Percentiles rank a stretch among this genome's conserved stretches.
phyloP scores from a whole-genome alignment of 2,888 invertebrate species.

The Lasioglossum vierecki region DNA sequence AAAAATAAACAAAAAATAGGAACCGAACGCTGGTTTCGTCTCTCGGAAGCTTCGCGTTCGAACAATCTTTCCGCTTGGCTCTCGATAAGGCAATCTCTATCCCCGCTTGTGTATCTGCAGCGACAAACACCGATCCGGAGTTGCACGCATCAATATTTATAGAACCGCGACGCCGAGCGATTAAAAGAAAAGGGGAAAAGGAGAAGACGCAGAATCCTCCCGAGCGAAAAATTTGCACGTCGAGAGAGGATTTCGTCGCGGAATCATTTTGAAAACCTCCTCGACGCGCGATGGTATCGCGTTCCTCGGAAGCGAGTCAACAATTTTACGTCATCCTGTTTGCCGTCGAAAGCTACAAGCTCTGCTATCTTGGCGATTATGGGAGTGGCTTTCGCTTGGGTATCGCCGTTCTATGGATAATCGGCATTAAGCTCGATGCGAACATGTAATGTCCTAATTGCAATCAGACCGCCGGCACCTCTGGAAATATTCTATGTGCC shows the following conservation, averaged over 20 bases:
- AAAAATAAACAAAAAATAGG: neutral
- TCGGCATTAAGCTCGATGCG: neutral
- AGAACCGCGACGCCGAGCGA: slow-evolving; percentile 3
- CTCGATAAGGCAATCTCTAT: slow-evolving; percentile 15
- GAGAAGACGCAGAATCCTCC: neutral
- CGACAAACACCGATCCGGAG: slow-evolving; percentile 5
- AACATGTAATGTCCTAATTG: neutral
- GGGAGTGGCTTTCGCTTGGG: neutral
- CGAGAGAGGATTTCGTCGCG: neutral
- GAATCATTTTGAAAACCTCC: neutral
- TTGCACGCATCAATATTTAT: slow-evolving; percentile 35
- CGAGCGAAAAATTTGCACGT: neutral
- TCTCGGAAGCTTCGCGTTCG: neutral
- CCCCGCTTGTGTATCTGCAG: neutral
- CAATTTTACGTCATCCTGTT: slow-evolving; percentile 41
- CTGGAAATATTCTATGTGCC: no score
- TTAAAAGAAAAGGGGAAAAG: neutral
- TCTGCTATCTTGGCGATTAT: slow-evolving; percentile 6
- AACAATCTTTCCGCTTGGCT: slow-evolving; percentile 4
- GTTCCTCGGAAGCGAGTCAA: slow-evolving; percentile 1
- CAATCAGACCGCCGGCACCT: no score
- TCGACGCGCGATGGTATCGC: slow-evolving; percentile 15
- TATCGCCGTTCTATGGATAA: neutral
- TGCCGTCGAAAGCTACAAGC: slow-evolving; percentile 18
- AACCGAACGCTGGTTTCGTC: neutral